Evolutionary conservation across 2,113 vertebrate species (phyloP).

Genomic region (Mustelus asterias): DNA sequence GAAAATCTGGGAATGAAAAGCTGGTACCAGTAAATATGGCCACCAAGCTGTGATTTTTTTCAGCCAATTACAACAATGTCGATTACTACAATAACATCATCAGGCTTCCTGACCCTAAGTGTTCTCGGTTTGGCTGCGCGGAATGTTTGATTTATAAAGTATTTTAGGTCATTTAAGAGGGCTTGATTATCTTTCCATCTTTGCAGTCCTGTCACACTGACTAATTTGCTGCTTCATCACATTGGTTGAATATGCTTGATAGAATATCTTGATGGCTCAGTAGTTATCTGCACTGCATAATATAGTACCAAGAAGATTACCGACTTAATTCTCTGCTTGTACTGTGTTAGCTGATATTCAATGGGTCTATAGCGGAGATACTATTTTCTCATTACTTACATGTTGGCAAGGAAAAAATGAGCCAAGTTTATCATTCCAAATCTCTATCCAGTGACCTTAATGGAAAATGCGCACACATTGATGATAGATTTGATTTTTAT

Average conservation of each 20-base stretch:
- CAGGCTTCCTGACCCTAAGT: background rate
- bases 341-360: background rate
- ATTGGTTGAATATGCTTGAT: background rate
- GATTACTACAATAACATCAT: background rate
- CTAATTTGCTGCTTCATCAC: background rate
- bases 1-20: background rate
- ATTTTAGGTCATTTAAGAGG: background rate
- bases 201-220: background rate
- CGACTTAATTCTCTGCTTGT: background rate
- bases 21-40: background rate
- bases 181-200: background rate
- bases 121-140: conserved; percentile 30
- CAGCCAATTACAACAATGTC: background rate
- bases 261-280: background rate
- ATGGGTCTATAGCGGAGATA: background rate
- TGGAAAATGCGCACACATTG: background rate
- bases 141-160: background rate
- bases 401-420: background rate
- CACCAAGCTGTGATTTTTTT: background rate
- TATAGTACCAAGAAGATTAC: background rate
- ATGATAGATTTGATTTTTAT: too few species aligned
- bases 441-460: too few species aligned
- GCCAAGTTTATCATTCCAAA: background rate
- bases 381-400: background rate
- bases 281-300: background rate